Evolutionary conservation across 2,888 invertebrate species (phyloP).

Genomic region (Diabrotica balteata): DNA sequence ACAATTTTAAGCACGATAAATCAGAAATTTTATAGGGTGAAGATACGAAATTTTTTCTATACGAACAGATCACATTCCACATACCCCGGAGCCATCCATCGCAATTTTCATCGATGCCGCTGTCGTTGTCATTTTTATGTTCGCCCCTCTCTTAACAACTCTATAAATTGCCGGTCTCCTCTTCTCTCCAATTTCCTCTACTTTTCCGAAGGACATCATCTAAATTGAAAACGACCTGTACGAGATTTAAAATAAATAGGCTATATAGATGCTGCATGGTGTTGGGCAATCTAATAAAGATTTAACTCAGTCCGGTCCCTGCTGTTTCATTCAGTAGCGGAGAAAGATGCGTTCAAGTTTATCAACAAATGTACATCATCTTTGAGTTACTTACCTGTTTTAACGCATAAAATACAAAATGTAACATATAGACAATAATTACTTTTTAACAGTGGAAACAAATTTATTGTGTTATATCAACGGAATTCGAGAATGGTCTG

Average conservation of each 20-base stretch:
- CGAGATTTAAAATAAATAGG: constrained; percentile 43
- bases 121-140: constrained; percentile 8
- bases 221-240: constrained; percentile 35
- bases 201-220: constrained; percentile 32
- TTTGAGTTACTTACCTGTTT: no score
- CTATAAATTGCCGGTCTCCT: constrained; percentile 24
- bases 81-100: constrained; percentile 9
- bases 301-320: constrained; percentile 38
- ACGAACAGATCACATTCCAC: constrained; percentile 1
- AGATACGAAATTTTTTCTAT: no score
- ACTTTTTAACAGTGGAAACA: no score
- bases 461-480: no score
- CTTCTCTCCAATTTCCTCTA: constrained; percentile 30
- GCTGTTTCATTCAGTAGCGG: no score
- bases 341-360: no score
- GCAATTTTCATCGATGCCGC: neutral
- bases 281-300: constrained; percentile 39
- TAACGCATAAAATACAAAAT: no score
- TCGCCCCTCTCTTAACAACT: constrained; percentile 8
- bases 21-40: no score
- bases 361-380: no score
- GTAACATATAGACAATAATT: no score
- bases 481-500: no score
- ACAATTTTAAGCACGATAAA: no score
- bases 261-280: constrained; percentile 42